These are phyloP conservation scores for Thymelicus acteon DNA, from an alignment of 2,888 invertebrate genomes.

Conservation along the genomic window DNA sequence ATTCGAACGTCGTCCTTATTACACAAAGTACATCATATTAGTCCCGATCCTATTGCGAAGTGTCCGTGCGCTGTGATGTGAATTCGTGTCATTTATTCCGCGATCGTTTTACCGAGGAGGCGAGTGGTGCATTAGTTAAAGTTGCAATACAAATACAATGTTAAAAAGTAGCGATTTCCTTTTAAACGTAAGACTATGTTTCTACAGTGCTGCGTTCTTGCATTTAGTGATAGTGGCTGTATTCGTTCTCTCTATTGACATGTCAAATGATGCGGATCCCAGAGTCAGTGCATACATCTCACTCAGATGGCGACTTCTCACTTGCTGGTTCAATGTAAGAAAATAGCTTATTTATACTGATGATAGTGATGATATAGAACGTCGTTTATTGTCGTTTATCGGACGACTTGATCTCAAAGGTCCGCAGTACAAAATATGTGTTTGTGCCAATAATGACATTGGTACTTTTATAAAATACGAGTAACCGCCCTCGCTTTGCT, in stretches of 20 bases:
- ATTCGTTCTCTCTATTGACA: slow-evolving; percentile 53
- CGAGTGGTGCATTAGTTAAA: background rate
- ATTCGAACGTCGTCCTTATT: too few relatives aligned
- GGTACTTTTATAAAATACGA: too few relatives aligned
- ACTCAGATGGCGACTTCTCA: slow-evolving; percentile 58
- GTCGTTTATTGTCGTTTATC: too few relatives aligned
- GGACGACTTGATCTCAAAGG: too few relatives aligned
- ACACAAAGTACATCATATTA: too few relatives aligned
- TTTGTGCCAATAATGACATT: too few relatives aligned
- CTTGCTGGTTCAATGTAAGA: slow-evolving; percentile 65
- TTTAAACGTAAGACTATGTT: slow-evolving; percentile 43
- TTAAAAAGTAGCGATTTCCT: slow-evolving; percentile 37
- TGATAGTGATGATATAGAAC: too few relatives aligned
- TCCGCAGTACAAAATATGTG: too few relatives aligned
- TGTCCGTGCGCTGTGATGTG: background rate
- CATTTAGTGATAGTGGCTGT: slow-evolving; percentile 52
- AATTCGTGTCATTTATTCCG: slow-evolving; percentile 18
- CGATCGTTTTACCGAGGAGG: background rate
- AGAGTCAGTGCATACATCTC: slow-evolving; percentile 49
- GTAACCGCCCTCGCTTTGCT: too few relatives aligned
- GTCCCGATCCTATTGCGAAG: too few relatives aligned
- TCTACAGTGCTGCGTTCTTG: slow-evolving; percentile 45
- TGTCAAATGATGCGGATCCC: slow-evolving; percentile 56
- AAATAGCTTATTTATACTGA: too few relatives aligned
- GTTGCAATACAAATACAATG: slow-evolving; percentile 10